Base-by-base conservation (phyloP, 2,113 vertebrate genomes). In the Cacatua alba region DNA sequence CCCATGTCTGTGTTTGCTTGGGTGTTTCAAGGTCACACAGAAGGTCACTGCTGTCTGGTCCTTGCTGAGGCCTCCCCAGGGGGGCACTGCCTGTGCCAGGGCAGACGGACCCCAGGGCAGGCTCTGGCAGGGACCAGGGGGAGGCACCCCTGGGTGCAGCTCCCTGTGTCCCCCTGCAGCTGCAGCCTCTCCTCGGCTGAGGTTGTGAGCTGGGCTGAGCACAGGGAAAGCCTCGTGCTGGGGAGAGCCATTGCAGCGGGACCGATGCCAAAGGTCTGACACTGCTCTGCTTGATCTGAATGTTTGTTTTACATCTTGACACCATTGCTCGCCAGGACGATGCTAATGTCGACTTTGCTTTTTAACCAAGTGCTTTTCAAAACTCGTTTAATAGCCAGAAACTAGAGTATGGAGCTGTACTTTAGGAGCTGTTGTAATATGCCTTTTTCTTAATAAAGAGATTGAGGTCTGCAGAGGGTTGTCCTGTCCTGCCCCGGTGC, bases 401-500 rank as follows among this genome's bases (percentile, higher is more conserved):
- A 82, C 91, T 82, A 82, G 95, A 94, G 94, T 86, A 89, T 89
- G 95, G 92, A 95, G 95, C 78, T 94, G 90, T 96, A 92, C 95
- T 93, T 94, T 78, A 93, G 95, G 88, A 95, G 90, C 70, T 49
- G 48, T 85, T 97, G 96, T 96, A 91, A 94, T 95, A 97, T 17
- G 91, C 97, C 96, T 97, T 98, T 97, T 98, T 98, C 91, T 94
- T 97, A 98, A 98, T 97, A 98, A 98, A 98, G 76, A 96, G 59
- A 92, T 33, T 74, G 82, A 83, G 91, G 95, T 68, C 92, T 51
- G 80, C 37, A 19, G 13, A 59, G 75, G 26, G 74, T 53, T 24
- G 55, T 51, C 20, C 88, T 41, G 94, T 94, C 64, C 88, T 82
- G 78, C 8, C 46, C n/a, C 64, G 11, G 74, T 23, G 37, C 44